These are phyloP conservation scores for Oreochromis aureus DNA, from an alignment of 2,113 vertebrate species.

Conservation along the genomic window DNA sequence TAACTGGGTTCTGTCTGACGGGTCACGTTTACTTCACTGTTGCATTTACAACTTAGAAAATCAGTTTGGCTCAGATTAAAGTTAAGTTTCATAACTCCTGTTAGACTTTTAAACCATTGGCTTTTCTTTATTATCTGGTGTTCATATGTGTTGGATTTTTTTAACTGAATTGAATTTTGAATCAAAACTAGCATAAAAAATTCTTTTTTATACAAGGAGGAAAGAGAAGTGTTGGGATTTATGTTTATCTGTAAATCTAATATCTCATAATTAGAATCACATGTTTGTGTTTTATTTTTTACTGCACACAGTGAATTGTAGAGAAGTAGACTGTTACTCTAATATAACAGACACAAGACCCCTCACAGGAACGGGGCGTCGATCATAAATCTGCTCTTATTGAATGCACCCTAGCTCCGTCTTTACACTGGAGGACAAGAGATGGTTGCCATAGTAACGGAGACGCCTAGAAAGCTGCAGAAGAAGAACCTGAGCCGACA, in stretches of 20 bases:
- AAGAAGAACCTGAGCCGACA: background rate
- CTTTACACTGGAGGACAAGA: accelerated
- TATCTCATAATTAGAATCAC: background rate
- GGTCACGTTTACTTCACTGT: background rate
- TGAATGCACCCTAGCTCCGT: accelerated
- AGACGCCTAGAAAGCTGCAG: background rate
- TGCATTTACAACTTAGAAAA: background rate
- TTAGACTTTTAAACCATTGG: background rate
- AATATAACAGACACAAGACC: background rate
- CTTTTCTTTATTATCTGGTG: background rate
- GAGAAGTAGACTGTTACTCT: background rate
- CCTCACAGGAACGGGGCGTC: background rate
- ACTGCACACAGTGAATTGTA: background rate
- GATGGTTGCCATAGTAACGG: background rate
- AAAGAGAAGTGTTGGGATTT: background rate
- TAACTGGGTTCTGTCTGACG: background rate
- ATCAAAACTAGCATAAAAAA: background rate
- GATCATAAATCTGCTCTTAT: background rate
- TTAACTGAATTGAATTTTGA: background rate
- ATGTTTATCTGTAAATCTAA: background rate
- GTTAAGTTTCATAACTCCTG: background rate
- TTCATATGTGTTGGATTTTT: background rate
- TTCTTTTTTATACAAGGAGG: background rate
- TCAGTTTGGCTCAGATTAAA: background rate
- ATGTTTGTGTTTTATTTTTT: background rate